Conservation (phyloP, 2,888 invertebrate species). For the Spisula solida region DNA sequence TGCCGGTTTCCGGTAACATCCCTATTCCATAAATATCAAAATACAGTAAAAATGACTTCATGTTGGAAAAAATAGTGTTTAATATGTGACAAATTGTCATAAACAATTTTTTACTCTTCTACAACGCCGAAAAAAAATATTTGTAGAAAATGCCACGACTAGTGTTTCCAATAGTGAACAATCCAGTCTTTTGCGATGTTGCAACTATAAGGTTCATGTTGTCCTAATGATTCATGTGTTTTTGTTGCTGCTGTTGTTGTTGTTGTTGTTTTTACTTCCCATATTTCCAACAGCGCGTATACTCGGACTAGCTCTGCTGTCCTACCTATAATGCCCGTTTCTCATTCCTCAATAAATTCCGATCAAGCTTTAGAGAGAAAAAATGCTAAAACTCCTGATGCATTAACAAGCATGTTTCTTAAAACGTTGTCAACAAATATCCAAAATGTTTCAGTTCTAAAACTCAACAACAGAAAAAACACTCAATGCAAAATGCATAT, state of each 20-base stretch:
- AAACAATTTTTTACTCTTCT: background rate
- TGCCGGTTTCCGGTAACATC: background rate
- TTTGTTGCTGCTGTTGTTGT: too few relatives aligned
- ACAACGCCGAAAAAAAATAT: constrained; percentile 1
- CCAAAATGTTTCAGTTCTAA: background rate
- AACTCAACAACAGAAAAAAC: background rate
- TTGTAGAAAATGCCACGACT: background rate
- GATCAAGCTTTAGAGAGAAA: background rate
- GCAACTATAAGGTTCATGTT: too few relatives aligned
- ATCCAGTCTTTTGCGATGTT: too few relatives aligned
- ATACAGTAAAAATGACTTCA: background rate
- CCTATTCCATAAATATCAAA: background rate
- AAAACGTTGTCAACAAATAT: background rate
- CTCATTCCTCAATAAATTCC: background rate
- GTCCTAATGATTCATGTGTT: too few relatives aligned
- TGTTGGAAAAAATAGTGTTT: background rate
- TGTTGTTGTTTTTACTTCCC: too few relatives aligned
- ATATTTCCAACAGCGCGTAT: background rate
- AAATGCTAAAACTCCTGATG: background rate
- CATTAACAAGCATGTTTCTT: background rate
- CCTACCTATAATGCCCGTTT: background rate
- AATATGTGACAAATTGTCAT: background rate
- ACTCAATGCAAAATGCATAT: background rate
- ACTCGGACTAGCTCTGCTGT: background rate
- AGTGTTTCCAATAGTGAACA: too few relatives aligned